Conservation (phyloP, 1,140 invertebrate genomes). For the Philotrypesis tridentata region DNA sequence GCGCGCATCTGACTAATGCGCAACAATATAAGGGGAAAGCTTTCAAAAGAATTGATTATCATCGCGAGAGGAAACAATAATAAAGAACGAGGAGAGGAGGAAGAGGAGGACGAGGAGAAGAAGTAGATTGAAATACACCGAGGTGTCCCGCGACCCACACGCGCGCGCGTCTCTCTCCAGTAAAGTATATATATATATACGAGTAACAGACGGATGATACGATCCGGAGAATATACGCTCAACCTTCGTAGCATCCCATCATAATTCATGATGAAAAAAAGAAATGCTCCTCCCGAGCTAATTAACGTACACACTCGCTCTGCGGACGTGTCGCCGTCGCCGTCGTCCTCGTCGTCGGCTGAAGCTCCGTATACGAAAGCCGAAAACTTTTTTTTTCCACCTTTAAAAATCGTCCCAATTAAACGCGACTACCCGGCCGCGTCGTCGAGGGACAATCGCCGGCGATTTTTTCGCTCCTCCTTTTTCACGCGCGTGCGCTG, state of each 20-base stretch:
- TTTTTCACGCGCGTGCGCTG: neutral
- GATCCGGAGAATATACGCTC: neutral
- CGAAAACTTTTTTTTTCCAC: neutral
- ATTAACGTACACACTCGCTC: too few relatives aligned
- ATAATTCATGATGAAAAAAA: neutral
- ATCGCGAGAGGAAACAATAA: neutral
- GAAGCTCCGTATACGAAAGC: too few relatives aligned
- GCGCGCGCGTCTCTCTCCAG: too few relatives aligned
- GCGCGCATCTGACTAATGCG: neutral
- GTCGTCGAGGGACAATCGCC: neutral
- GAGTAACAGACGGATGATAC: neutral
- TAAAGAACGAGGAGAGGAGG: neutral
- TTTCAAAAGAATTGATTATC: constrained; percentile 1
- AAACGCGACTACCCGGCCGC: neutral
- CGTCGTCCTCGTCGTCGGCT: too few relatives aligned
- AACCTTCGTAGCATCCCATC: neutral
- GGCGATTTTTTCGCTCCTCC: too few relatives aligned
- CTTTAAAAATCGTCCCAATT: neutral
- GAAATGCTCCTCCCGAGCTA: too few relatives aligned
- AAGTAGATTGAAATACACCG: neutral
- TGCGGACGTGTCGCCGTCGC: too few relatives aligned
- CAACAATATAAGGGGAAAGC: neutral
- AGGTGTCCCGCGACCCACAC: neutral
- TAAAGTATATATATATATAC: too few relatives aligned
- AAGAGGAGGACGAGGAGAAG: too few relatives aligned